Evolutionary conservation across 2,888 invertebrate genomes (phyloP).

Genomic region (Sesia bembeciformis): DNA sequence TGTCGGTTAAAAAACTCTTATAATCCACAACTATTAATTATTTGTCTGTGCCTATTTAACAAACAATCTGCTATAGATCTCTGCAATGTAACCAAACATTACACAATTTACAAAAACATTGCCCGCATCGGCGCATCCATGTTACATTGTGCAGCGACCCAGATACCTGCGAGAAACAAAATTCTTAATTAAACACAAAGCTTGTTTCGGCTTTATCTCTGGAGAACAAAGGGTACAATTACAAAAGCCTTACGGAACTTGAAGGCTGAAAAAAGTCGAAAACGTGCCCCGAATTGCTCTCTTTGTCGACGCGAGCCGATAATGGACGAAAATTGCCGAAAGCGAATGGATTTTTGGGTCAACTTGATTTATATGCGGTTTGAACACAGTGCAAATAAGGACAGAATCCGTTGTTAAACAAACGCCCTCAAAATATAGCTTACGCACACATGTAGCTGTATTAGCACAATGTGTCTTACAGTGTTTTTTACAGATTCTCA

Average conservation of each 20-base stretch:
- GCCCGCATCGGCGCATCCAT: background rate
- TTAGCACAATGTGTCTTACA: too few species aligned
- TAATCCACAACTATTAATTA: too few species aligned
- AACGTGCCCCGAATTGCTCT: slow-evolving; percentile 61
- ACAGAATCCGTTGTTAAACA: too few species aligned
- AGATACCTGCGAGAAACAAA: slow-evolving; percentile 8
- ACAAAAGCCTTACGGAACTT: slow-evolving; percentile 51
- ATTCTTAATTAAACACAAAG: slow-evolving; percentile 61
- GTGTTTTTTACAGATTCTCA: too few species aligned
- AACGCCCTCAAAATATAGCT: too few species aligned
- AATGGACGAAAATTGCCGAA: slow-evolving; percentile 64
- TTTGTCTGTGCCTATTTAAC: too few species aligned
- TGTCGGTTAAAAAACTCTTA: too few species aligned
- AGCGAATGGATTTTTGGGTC: slow-evolving; percentile 51
- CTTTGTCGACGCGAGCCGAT: slow-evolving; percentile 44
- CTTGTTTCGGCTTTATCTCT: slow-evolving; percentile 47
- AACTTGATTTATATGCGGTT: slow-evolving; percentile 65
- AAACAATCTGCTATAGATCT: too few species aligned
- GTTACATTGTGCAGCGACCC: background rate
- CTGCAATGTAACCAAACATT: too few species aligned
- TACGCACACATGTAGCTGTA: too few species aligned
- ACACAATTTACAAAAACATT: too few species aligned
- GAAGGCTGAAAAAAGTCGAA: slow-evolving; percentile 22
- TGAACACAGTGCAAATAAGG: slow-evolving; percentile 8
- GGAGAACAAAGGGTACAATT: slow-evolving; percentile 62